Evolutionary conservation across 2,797 vertebrate species (phyloP), one percentile per base, ranked within the genome.

Genomic region (Luscinia megarhynchos): DNA sequence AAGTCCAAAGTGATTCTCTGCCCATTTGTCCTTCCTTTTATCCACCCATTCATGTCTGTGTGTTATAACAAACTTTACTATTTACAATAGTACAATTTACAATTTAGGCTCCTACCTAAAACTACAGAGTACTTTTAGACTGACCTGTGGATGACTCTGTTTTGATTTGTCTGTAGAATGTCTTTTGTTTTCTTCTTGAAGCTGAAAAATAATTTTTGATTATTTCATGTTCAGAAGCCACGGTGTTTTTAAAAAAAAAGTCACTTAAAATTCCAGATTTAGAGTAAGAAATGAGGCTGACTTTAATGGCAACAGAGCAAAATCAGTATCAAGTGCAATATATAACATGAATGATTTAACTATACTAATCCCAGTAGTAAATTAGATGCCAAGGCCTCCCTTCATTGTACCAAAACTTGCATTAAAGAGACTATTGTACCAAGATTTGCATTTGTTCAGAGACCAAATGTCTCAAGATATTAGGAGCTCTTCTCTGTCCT

Each of bases 81-180:
- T 66, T 96, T 69, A 45, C 29, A 68, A 29, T 11, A 51, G 50
- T 51, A 29, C 27, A 51, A 18, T 51, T 51, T 51, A 29, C 50
- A 51, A 51, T 51, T 51, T 51, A 84, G 20, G 54, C 53, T 81
- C 18, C 43, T 53, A 27, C 6, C 24, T 72, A 63, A 63, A 93
- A 74, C 15, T 59, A 22, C 2, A 9, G 61, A 51, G 7, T 48
- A 73, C 80, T 55, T 77, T 95, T 79, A 63, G 36, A 96, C 98
- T 97, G 70, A 99, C 99, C 98, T 99, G 98, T 59, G 98, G 95
- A 80, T 97, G 97, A 92, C 97, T 98, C 98, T 99, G 98, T 62
- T 96, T 97, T 84, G 96, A 95, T 84, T 96, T 97, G 64, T 95
- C 95, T 3, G 94, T 74, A 76, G 97, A 78, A 77, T 53, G 55